Percentiles rank a stretch among this genome's conserved stretches.
phyloP scores from a whole-genome alignment of 2,888 invertebrate genomes.

The Tipula helvola region DNA sequence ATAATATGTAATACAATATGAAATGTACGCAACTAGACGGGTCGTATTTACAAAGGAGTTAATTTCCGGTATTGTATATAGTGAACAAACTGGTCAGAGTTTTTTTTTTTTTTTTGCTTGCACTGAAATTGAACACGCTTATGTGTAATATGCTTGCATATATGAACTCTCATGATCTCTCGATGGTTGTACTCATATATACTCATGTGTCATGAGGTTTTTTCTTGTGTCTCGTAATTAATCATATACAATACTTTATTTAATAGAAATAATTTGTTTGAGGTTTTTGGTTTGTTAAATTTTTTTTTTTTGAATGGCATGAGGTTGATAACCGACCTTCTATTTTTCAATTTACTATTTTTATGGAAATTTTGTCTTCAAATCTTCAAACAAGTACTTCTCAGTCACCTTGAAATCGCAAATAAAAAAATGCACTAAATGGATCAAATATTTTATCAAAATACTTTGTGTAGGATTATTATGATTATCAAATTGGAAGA shows the following conservation, averaged over 20 bases:
- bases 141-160: not conserved
- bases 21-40: not conserved
- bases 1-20: not conserved
- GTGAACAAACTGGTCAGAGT: not conserved
- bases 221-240: not conserved
- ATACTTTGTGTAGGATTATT: not conserved
- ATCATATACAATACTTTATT: not conserved
- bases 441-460: no score
- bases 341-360: not conserved
- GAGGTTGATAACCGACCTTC: not conserved
- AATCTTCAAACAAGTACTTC: not conserved
- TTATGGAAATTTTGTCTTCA: not conserved
- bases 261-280: not conserved
- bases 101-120: not conserved
- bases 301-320: not conserved
- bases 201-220: not conserved
- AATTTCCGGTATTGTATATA: not conserved
- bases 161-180: not conserved
- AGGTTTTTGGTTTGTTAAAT: not conserved
- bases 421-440: no score
- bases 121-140: not conserved
- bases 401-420: no score
- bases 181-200: not conserved
- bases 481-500: not conserved
- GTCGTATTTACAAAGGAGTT: not conserved